These are phyloP conservation scores for Chaetorhynchus papuensis DNA, from an alignment of 2,113 vertebrate species.

Conservation along the genomic window DNA sequence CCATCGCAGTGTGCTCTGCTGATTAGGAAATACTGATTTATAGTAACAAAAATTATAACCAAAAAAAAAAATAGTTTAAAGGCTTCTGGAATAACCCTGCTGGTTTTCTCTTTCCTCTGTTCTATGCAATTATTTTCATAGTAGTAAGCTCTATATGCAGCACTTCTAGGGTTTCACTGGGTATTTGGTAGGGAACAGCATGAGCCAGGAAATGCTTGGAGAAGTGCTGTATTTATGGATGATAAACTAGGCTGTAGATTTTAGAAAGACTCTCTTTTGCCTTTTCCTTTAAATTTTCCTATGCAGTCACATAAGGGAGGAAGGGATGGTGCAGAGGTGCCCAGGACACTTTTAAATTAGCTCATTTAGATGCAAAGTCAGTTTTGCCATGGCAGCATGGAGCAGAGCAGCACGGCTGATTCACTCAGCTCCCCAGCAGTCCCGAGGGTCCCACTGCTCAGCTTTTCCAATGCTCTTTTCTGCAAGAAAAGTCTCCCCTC, in stretches of 20 bases:
- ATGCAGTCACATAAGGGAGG: background rate
- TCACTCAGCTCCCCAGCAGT: background rate
- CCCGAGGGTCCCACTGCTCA: background rate
- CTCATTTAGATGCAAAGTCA: background rate
- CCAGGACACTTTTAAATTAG: background rate
- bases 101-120: background rate
- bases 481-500: background rate
- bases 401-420: background rate
- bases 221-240: background rate
- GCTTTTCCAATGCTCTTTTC: background rate
- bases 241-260: background rate
- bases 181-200: background rate
- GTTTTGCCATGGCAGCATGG: background rate
- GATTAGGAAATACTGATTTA: background rate
- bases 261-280: background rate
- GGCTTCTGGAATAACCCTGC: background rate
- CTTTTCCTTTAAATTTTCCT: background rate
- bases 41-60: background rate
- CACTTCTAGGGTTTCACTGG: background rate
- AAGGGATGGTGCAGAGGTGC: background rate
- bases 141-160: background rate
- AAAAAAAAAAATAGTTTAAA: background rate
- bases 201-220: background rate
- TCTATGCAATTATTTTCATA: background rate
- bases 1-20: background rate